A percentile compares a stretch with the other conserved stretches of the same genome.
Conservation (phyloP, 2,113 vertebrate genomes). For the Zosterops pallidus region DNA sequence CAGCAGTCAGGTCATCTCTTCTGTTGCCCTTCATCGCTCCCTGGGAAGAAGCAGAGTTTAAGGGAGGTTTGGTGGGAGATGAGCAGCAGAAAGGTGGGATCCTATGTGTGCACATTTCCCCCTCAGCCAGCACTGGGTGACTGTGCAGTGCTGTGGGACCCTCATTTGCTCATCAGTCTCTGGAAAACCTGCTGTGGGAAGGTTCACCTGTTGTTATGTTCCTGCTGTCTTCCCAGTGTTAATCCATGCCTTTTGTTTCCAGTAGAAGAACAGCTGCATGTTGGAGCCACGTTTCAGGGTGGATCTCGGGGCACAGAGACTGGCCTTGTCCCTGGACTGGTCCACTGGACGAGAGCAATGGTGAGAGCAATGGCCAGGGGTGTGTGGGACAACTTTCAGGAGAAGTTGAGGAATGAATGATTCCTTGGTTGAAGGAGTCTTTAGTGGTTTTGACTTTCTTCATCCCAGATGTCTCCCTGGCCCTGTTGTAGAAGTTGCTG, state of each 20-base stretch:
- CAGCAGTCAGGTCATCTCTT: background rate
- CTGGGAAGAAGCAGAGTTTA: background rate
- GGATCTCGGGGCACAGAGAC: conserved; percentile 74
- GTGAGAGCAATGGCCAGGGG: conserved; percentile 61
- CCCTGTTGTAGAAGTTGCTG: background rate
- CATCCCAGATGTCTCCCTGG: background rate
- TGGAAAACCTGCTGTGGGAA: background rate
- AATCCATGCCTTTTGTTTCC: conserved; percentile 50
- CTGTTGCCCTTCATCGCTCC: background rate
- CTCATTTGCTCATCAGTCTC: background rate
- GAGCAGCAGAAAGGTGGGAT: background rate
- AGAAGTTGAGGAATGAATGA: background rate
- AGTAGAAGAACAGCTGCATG: conserved; percentile 78
- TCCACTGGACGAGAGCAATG: conserved; percentile 84
- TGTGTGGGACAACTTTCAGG: background rate
- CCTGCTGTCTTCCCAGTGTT: background rate
- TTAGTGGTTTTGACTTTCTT: background rate
- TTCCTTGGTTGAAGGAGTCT: background rate
- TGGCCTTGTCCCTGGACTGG: conserved; percentile 94
- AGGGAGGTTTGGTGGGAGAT: background rate
- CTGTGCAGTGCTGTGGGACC: background rate
- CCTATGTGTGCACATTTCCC: fast-evolving
- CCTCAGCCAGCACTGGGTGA: fast-evolving
- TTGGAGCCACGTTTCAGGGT: conserved; percentile 75
- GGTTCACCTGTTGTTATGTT: fast-evolving